phyloP scores from a whole-genome alignment of 2,888 invertebrate species.

The Onthophagus sagittarius region DNA sequence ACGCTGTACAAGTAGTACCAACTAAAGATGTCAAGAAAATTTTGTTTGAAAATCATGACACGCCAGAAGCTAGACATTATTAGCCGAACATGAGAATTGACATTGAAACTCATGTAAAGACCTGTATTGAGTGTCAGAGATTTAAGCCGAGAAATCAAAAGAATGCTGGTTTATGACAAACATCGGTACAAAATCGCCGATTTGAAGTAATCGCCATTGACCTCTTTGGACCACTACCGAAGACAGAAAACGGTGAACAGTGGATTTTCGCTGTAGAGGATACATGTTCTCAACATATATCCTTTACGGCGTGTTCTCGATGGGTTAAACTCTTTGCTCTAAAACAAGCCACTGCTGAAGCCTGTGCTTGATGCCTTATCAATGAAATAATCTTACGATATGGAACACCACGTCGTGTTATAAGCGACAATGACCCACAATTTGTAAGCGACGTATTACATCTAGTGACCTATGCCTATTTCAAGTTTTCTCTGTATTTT shows the following conservation, averaged over 20 bases:
- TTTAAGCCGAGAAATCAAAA: slow-evolving; percentile 23
- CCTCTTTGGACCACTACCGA: slow-evolving; percentile 33
- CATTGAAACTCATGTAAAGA: neutral
- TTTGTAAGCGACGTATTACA: too few relatives aligned
- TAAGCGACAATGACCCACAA: slow-evolving; percentile 29
- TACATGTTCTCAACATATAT: slow-evolving; percentile 2
- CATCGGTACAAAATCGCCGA: slow-evolving; percentile 25
- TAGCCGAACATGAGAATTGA: neutral
- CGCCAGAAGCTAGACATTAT: too few relatives aligned
- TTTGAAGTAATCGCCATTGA: slow-evolving; percentile 35
- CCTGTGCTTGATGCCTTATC: slow-evolving; percentile 35
- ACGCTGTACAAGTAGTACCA: too few relatives aligned
- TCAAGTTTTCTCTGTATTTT: too few relatives aligned
- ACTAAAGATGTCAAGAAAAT: too few relatives aligned
- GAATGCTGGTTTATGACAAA: slow-evolving; percentile 27
- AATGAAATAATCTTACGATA: slow-evolving; percentile 39
- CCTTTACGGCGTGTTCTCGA: too few relatives aligned
- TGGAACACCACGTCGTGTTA: slow-evolving; percentile 36
- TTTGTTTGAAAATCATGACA: too few relatives aligned
- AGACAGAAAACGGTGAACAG: slow-evolving; percentile 18
- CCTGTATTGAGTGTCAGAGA: neutral
- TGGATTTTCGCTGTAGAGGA: slow-evolving; percentile 26
- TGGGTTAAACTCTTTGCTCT: slow-evolving; percentile 41
- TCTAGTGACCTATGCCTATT: slow-evolving; percentile 19
- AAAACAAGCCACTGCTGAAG: slow-evolving; percentile 33